Evolutionary conservation across 2,888 invertebrate genomes (phyloP), one percentile per base, ranked within the genome.

Genomic region (Synergus itoensis): DNA sequence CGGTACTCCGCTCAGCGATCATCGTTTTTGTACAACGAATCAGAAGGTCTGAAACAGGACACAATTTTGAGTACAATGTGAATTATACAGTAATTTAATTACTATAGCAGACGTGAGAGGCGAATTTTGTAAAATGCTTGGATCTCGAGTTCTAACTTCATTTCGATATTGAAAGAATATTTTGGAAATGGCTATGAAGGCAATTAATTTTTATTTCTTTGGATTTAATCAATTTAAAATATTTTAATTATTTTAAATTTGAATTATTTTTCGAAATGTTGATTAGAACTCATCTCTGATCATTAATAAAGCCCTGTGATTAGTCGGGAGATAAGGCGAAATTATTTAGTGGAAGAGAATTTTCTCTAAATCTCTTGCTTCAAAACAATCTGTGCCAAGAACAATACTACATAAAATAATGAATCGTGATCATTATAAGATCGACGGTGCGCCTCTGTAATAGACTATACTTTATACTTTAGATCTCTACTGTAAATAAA

Each of bases 381-480:
- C 36, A 8, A 45, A 73, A 53, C 79, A 86, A 87, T 86, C 85
- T 88, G 89, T 90, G 89, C 89, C 89, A 90, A 89, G 88, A 89
- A 89, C 84, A 86, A 87, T 87, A 87, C 87, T 86, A 77, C 67
- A 79, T 86, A 86, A 79, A 79, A 77, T 77, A 76, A 79, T 79
- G 57, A 77, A 65, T 63, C 9, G 69, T 41, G 63, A 65, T 77
- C 78, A 75, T 81, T 81, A 73, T 81, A 73, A 81, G 75, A 41
- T 76, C 60, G 65, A 79, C 77, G 78, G 76, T 80, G 79, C 78
- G 80, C 80, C 79, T 77, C 77, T 77, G 64, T 84, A 84, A 87
- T 84, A 82, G 84, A 85, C 82, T 82, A 83, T 85, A 86, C 81
- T 83, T 79, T 86, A 84, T 77, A 81, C 80, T 82, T 83, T 84